These are phyloP conservation scores for Myotis pilosus DNA, from an alignment of 2,797 vertebrate species.

Conservation along the genomic window DNA sequence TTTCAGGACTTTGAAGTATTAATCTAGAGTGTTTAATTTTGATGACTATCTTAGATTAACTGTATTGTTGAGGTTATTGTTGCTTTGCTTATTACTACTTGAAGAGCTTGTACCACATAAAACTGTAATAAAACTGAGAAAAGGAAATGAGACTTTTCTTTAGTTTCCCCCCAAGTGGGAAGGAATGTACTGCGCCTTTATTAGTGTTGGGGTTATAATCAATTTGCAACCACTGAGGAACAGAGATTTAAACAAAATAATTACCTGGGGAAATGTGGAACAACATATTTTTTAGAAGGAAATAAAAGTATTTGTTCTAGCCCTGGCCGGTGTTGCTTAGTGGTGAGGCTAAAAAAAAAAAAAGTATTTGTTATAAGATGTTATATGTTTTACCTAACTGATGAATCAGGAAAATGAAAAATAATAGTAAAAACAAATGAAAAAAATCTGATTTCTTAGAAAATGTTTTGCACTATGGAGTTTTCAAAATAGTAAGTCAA, in stretches of 20 bases:
- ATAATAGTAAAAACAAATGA: not conserved
- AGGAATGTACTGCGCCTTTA: not conserved
- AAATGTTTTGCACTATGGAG: not conserved
- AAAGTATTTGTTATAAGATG: not conserved
- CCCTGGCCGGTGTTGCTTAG: too few relatives aligned
- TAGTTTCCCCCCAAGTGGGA: not conserved
- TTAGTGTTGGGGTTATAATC: not conserved
- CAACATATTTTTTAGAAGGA: not conserved
- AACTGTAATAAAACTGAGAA: not conserved
- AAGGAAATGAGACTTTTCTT: conserved; percentile 1
- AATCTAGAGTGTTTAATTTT: not conserved
- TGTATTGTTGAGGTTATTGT: not conserved
- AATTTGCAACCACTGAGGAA: not conserved
- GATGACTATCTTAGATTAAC: not conserved
- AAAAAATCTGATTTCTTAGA: not conserved
- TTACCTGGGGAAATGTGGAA: not conserved
- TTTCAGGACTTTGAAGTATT: not conserved
- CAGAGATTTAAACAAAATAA: not conserved
- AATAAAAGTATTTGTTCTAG: not conserved
- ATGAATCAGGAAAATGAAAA: not conserved
- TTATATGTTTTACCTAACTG: not conserved
- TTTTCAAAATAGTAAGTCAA: not conserved
- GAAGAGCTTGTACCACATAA: not conserved
- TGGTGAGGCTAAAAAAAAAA: not conserved
- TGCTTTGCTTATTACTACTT: not conserved